Evolutionary conservation across 2,113 vertebrate genomes (phyloP).

Genomic region (Sarotherodon lohbergeri): DNA sequence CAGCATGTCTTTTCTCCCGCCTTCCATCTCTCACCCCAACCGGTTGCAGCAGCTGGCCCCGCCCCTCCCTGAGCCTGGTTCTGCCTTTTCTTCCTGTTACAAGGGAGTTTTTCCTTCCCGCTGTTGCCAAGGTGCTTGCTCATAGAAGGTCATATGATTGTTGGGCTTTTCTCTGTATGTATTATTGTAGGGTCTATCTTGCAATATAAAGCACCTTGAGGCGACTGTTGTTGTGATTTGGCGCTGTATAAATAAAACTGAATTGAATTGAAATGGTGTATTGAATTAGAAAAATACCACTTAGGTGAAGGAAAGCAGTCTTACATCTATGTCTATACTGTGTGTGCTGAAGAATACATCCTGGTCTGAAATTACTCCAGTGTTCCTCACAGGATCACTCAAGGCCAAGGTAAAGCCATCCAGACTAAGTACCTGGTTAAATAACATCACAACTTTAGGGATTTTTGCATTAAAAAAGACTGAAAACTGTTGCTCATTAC

Average conservation of each 20-base stretch:
- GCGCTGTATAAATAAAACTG: background rate
- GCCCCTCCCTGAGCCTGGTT: background rate
- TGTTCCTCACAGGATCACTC: fast-evolving
- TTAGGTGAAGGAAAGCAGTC: background rate
- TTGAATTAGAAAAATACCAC: background rate
- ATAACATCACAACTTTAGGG: background rate
- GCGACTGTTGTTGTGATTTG: background rate
- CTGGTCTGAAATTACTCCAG: fast-evolving
- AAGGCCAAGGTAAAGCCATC: background rate
- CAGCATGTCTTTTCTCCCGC: background rate
- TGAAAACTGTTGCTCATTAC: background rate
- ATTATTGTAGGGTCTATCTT: background rate
- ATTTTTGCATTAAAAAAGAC: background rate
- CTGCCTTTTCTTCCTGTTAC: fast-evolving
- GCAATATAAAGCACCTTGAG: background rate
- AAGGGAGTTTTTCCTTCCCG: background rate
- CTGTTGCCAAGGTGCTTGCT: fast-evolving
- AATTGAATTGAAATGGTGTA: background rate
- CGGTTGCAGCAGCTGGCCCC: fast-evolving
- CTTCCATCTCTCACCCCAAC: background rate
- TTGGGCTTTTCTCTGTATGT: background rate
- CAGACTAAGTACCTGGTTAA: background rate
- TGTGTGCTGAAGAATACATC: background rate
- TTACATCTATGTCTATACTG: background rate
- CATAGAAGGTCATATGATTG: background rate